phyloP scores from a whole-genome alignment of 2,888 invertebrate species.

The Drosophila imparisetae region DNA sequence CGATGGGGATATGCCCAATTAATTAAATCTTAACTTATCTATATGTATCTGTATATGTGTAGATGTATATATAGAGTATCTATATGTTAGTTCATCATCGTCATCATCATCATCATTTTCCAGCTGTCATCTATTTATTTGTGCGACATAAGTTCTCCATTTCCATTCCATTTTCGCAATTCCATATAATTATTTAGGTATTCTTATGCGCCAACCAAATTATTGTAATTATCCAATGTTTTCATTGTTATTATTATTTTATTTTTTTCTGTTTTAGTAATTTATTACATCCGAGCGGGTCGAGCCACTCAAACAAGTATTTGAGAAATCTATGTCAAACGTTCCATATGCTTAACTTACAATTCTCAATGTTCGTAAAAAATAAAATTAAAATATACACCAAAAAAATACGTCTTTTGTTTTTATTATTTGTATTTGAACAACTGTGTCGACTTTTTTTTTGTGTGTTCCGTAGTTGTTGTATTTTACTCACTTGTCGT shows the following conservation, averaged over 20 bases:
- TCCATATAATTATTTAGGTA: conserved; percentile 1
- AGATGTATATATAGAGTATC: conserved; percentile 2
- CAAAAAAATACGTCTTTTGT: neutral
- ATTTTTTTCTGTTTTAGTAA: conserved; percentile 1
- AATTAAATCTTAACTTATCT: conserved; percentile 8
- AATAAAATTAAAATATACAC: conserved; percentile 8
- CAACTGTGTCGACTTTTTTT: conserved; percentile 28
- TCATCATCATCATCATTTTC: neutral
- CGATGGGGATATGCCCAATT: conserved; percentile 86
- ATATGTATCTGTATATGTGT: neutral
- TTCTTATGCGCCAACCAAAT: conserved; percentile 1
- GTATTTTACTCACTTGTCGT: neutral
- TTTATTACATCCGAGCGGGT: conserved; percentile 5
- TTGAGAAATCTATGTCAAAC: conserved; percentile 21
- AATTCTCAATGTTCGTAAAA: conserved; percentile 24
- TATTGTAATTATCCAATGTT: neutral
- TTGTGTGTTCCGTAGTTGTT: conserved; percentile 4
- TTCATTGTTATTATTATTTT: neutral
- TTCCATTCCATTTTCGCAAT: conserved; percentile 7
- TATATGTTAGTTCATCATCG: neutral
- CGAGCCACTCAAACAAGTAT: conserved; percentile 6
- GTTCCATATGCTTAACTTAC: conserved; percentile 3
- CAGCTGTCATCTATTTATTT: neutral
- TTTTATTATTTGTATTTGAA: conserved; percentile 22
- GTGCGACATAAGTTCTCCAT: neutral